Base-by-base conservation (phyloP, 2,888 invertebrate species). In the Pachydiplax longipennis region DNA sequence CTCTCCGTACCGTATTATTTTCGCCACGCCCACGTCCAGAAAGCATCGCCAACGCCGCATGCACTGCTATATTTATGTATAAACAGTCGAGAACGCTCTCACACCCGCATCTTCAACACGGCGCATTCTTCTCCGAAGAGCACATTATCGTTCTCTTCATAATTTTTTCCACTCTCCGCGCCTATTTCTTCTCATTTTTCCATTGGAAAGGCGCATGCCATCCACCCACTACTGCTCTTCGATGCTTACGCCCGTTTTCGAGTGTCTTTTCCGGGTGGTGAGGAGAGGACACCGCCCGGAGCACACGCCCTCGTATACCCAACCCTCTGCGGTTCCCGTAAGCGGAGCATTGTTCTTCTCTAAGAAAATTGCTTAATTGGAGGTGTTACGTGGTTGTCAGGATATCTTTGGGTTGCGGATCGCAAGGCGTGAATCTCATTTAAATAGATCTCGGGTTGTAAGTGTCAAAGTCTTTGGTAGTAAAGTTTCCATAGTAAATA, bases 91-190 rank as follows among this genome's bases (percentile, higher is more conserved):
- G 35, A 31, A 61, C 87, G n/a, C 65, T 37, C 37, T n/a, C 37
- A 58, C 83, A 83, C 83, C 83, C 53, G 3, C 82, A 53, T 13
- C 40, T 22, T 37, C 81, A 48, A 53, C 82, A 25, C 53, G 31
- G 13, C 65, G 40, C 87, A 31, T 87, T 87, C 61, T 87, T 87
- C 65, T 61, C 18, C 61, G 87, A 65, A 87, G 37, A 22, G 37
- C 61, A 22, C 65, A 87, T 87, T 87, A 87, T 87, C 87, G 87
- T 61, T 87, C 35, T 61, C 87, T 61, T 87, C 61, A 87, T 87
- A 87, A 87, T 87, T 87, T 87, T 53, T 37, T 87, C 61, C 31
- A n/a, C 37, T 87, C 61, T 8, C 65, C 87, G 6, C 58, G 37
- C 80, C 81, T 40, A 40, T 81, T 10, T 44, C 4, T 48, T 82